Evolutionary conservation across 1,140 invertebrate genomes (phyloP), one percentile per base, ranked within the genome.

Genomic region (Microvelia longipes): DNA sequence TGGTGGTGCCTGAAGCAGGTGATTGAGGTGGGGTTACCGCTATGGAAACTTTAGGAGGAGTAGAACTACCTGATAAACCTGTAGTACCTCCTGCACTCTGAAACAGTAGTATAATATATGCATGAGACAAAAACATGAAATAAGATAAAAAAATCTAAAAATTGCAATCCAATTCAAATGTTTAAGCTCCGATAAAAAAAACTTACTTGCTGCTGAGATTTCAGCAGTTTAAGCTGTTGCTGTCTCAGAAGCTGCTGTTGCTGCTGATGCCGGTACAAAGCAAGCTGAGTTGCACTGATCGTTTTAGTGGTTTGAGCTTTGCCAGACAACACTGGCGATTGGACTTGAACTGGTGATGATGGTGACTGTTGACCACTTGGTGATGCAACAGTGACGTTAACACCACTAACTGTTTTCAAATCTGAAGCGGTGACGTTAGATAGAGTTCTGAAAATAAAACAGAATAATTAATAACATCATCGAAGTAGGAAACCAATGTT

Each of bases 281-380:
- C 82, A 19, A 85, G 61, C 69, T 86, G 85, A 0, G 82, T 80
- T 1, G 81, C 78, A 14, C 83, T 84, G 0, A 85, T 71, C 0
- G 80, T 81, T 73, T 84, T 84, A 11, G 76, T 80, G 28, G 77
- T 78, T 26, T 78, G 66, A 62, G 78, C 74, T n/a, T n/a, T n/a
- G n/a, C n/a, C n/a, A n/a, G n/a, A 2, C 2, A 66, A 19, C 35
- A 60, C 5, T 60, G 5, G 35, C 5, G 35, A 19, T 13, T 60
- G 5, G 5, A 11, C 35, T 13, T 13, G 35, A 60, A 60, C 19
- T 26, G 24, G 24, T 26, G 19, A 27, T 11, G 24, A 2, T 2
- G 65, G 28, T 19, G 65, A 25, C 28, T 24, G 15, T 66, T 66
- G 65, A 27, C 19, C 28, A 1, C 15, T 13, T 19, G 28, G 65